Percentiles rank a stretch among this genome's conserved stretches.
phyloP scores from a whole-genome alignment of 2,113 vertebrate genomes.

The Plecotus auritus region DNA sequence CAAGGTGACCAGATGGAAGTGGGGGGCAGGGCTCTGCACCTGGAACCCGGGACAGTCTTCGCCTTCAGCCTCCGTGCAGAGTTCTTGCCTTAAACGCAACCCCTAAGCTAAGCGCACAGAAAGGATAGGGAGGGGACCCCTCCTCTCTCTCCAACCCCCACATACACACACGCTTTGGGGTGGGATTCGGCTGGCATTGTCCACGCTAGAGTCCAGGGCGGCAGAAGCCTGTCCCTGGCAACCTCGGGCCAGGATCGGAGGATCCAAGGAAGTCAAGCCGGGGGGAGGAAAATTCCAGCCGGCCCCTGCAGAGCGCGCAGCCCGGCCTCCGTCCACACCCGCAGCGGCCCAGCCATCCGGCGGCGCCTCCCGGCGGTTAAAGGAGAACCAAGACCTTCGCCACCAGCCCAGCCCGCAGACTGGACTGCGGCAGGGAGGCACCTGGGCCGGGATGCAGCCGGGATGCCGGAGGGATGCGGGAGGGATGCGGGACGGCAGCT shows the following conservation, averaged over 20 bases:
- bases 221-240: neutral
- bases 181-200: accelerated
- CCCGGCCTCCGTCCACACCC: neutral
- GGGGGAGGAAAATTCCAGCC: neutral
- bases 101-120: neutral
- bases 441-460: neutral
- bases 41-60: neutral
- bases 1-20: neutral
- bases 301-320: neutral
- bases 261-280: accelerated
- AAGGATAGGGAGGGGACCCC: neutral
- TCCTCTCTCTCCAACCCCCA: neutral
- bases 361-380: neutral
- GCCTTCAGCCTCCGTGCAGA: neutral
- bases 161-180: neutral
- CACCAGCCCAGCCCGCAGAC: neutral
- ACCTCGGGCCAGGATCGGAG: neutral
- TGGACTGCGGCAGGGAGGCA: neutral
- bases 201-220: too few relatives aligned
- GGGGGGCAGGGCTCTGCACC: neutral
- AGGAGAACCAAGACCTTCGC: neutral
- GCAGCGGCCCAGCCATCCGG: neutral
- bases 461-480: neutral
- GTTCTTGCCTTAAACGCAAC: neutral
- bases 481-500: neutral